Base-by-base conservation (phyloP, 2,888 invertebrate genomes). In the Melanostoma scalare region DNA sequence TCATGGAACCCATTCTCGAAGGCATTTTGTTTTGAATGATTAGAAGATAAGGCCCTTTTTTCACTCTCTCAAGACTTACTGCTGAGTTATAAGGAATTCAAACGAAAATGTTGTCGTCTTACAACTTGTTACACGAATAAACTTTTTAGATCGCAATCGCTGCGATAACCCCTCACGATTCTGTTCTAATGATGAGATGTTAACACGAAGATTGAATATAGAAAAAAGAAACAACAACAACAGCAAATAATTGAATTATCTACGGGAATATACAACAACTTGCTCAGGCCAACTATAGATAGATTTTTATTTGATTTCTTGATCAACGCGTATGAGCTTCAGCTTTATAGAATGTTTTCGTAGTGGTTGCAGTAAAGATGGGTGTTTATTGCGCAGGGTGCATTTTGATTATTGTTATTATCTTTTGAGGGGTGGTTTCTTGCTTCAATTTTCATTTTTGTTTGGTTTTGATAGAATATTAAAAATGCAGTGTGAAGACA, bases 121-220 rank as follows among this genome's bases (percentile, higher is more conserved):
- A 38, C 4, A 30, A 56, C n/a, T 6, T 31, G 31, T 31, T 31
- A 33, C 10, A 60, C 10, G 58, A 60, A 44, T 33, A 30, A 65
- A 58, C 33, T 65, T 72, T 53, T 61, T 60, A 68, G 80, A 74
- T 80, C 40, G 52, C 68, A 36, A 8, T 60, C 58, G 33, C 20
- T 4, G 6, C 56, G 80, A 71, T 81, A 81, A 61, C 80, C 63
- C 65, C 58, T 35, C 80, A 74, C 65, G 74, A 71, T 40, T 60
- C 20, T 20, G 20, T 20, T 33, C 44, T 65, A 75, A 69, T 80
- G 52, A 69, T 20, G 20, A 80, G 56, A 74, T 80, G 80, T 74
- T 80, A 65, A 80, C 80, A 80, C 50, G 63, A 46, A 69, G 80
- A 74, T 80, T 80, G 44, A 60, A 60, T 60, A 31, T 0, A 33